phyloP scores from a whole-genome alignment of 2,113 vertebrate genomes.

The Athene cunicularia region DNA sequence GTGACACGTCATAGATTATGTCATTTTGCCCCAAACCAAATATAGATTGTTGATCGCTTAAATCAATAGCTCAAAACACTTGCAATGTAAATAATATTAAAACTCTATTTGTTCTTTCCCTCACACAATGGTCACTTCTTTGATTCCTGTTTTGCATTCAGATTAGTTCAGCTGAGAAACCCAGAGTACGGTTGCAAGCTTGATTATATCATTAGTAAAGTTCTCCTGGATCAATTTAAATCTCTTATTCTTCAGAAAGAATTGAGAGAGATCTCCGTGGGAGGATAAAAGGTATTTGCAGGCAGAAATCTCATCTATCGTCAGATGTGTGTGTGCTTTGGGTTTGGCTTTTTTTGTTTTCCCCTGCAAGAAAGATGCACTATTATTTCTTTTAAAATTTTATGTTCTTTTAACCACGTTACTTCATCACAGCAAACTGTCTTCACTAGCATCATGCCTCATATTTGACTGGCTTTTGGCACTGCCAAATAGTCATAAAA shows the following conservation, averaged over 20 bases:
- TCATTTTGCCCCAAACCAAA: conserved; percentile 56
- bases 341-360: background rate
- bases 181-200: background rate
- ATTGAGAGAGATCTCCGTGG: background rate
- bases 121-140: conserved; percentile 2
- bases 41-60: conserved; percentile 56
- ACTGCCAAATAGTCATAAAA: background rate
- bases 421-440: background rate
- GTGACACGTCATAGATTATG: conserved; percentile 64
- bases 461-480: background rate
- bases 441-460: background rate
- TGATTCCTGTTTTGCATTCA: conserved; percentile 1
- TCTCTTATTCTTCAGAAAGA: background rate
- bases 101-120: conserved; percentile 31
- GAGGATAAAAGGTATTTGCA: background rate
- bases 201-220: conserved; percentile 21
- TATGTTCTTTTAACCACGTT: background rate
- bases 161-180: conserved; percentile 34
- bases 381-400: background rate
- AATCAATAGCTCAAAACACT: conserved; percentile 59
- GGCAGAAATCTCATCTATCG: background rate
- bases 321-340: background rate
- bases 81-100: conserved; percentile 44
- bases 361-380: background rate
- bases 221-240: conserved; percentile 12